Conservation (phyloP, 1,140 invertebrate species). For the Zaprionus africanus region DNA sequence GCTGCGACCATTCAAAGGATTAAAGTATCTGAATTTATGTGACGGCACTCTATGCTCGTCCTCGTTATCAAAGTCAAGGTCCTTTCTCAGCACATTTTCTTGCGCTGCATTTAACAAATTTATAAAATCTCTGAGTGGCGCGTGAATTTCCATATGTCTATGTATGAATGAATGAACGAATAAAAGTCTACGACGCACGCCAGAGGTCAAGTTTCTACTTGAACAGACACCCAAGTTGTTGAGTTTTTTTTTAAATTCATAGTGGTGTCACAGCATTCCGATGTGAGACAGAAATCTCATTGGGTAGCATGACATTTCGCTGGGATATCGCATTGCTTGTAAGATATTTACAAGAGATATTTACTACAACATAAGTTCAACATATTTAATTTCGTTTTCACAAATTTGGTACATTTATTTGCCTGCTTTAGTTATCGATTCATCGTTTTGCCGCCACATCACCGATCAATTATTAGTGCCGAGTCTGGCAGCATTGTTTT, state of each 20-base stretch:
- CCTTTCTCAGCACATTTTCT: neutral
- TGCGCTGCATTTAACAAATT: constrained; percentile 21
- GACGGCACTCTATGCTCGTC: constrained; percentile 34
- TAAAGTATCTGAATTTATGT: constrained; percentile 33
- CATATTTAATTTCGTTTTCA: too few relatives aligned
- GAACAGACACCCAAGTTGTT: neutral
- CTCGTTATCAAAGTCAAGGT: constrained; percentile 12
- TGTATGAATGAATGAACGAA: neutral
- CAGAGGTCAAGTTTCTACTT: constrained; percentile 12
- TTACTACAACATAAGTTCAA: too few relatives aligned
- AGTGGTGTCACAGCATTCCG: neutral
- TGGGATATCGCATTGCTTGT: neutral
- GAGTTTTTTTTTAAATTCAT: neutral
- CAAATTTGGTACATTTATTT: too few relatives aligned
- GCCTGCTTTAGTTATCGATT: neutral
- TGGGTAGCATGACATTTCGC: neutral
- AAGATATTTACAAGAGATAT: neutral
- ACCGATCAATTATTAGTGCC: too few relatives aligned
- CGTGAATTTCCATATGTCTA: constrained; percentile 20
- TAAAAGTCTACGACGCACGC: neutral
- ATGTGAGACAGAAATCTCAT: neutral
- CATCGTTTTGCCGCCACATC: neutral
- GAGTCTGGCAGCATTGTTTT: neutral
- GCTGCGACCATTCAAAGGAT: constrained; percentile 42
- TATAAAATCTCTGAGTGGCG: constrained; percentile 6